phyloP scores from a whole-genome alignment of 2,113 vertebrate species.

The Trinectes maculatus region DNA sequence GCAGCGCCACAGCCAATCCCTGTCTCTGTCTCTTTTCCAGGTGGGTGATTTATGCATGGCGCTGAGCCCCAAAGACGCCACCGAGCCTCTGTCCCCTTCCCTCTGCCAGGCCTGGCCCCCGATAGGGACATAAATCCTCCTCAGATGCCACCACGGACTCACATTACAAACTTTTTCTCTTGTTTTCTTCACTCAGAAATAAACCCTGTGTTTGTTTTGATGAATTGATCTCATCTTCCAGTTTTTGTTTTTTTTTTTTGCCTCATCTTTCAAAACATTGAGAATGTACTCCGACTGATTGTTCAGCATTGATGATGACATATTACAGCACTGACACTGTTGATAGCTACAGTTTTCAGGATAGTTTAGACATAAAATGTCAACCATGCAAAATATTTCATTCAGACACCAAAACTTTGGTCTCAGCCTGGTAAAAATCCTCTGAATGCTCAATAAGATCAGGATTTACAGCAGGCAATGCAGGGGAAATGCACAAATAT shows the following conservation, averaged over 20 bases:
- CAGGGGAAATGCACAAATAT: no score
- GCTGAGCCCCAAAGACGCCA: constrained; percentile 58
- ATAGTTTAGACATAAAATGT: constrained; percentile 1
- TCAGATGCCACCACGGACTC: constrained; percentile 26
- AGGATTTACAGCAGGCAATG: no score
- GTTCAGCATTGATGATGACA: no score
- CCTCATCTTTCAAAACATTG: neutral
- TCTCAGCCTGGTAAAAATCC: no score
- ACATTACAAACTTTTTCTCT: constrained; percentile 53
- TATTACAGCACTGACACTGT: no score
- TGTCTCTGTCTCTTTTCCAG: constrained; percentile 67
- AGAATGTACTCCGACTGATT: no score
- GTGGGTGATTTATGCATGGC: constrained; percentile 77
- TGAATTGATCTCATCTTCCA: constrained; percentile 27
- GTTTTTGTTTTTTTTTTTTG: neutral
- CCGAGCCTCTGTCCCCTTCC: constrained; percentile 58
- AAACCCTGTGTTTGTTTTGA: constrained; percentile 19
- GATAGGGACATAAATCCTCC: constrained; percentile 67
- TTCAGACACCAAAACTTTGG: no score
- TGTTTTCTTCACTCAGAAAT: constrained; percentile 37
- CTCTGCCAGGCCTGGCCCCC: constrained; percentile 68
- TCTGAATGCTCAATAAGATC: no score
- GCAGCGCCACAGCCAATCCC: constrained; percentile 49
- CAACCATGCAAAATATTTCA: constrained; percentile 2
- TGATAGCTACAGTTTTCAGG: neutral